phyloP scores from a whole-genome alignment of 2,113 vertebrate species.

The Morphnarchus princeps region DNA sequence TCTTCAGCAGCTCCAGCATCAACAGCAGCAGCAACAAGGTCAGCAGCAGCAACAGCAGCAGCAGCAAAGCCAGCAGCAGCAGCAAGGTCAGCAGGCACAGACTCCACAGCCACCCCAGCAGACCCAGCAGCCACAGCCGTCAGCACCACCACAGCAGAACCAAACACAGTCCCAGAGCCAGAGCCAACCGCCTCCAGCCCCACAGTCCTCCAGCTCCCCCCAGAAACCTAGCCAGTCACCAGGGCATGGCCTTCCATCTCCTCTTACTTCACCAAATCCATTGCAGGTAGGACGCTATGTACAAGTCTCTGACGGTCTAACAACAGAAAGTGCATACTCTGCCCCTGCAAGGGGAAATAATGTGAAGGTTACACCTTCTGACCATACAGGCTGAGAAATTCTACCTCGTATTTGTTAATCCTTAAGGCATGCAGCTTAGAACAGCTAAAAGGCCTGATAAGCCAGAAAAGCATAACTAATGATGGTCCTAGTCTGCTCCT shows the following conservation, averaged over 20 bases:
- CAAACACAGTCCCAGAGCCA: conserved; percentile 78
- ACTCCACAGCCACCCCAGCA: conserved; percentile 70
- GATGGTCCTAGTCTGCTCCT: background rate
- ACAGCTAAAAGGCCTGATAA: background rate
- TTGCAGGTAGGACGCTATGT: conserved; percentile 77
- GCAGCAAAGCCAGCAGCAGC: conserved; percentile 69
- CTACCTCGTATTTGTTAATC: background rate
- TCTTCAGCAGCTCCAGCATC: conserved; percentile 93
- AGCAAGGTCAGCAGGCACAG: conserved; percentile 66
- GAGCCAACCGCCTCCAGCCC: conserved; percentile 75
- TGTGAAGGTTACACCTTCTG: background rate
- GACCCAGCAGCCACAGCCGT: conserved; percentile 61
- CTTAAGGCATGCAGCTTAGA: background rate
- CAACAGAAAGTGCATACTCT: background rate
- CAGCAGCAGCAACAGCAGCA: conserved; percentile 77
- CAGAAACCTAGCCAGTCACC: conserved; percentile 91
- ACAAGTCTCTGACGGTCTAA: background rate
- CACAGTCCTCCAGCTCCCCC: conserved; percentile 82
- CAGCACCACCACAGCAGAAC: conserved; percentile 70
- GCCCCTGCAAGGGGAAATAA: background rate
- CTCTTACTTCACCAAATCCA: conserved; percentile 90
- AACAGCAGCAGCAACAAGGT: conserved; percentile 78
- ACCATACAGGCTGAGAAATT: background rate
- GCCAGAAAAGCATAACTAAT: conserved; percentile 7
- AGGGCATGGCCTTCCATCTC: conserved; percentile 87